A percentile compares a stretch with the other conserved stretches of the same genome.
Conservation (phyloP, 2,113 vertebrate genomes). For the Parus major region DNA sequence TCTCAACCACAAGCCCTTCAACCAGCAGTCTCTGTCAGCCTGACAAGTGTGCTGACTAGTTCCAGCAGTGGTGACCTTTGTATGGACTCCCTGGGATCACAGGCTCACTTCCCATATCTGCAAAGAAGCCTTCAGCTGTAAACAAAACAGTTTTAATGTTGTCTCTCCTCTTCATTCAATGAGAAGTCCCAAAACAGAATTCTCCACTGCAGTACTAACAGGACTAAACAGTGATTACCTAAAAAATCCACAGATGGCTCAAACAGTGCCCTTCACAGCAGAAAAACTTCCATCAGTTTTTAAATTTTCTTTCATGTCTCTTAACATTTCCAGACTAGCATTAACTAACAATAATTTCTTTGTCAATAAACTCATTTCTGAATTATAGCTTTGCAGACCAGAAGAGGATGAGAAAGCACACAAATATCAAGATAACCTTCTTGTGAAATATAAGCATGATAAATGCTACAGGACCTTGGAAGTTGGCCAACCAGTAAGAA, state of each 20-base stretch:
- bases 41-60: neutral
- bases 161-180: neutral
- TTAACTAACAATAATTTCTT: neutral
- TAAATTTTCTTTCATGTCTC: neutral
- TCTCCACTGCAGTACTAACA: neutral
- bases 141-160: neutral
- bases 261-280: neutral
- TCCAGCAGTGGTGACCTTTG: slow-evolving; percentile 35
- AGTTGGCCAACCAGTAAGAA: neutral
- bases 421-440: neutral
- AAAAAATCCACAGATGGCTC: neutral
- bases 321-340: neutral
- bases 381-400: neutral
- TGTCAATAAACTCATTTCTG: neutral
- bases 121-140: neutral
- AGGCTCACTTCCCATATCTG: neutral
- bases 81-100: neutral
- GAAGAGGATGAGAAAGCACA: neutral
- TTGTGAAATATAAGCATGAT: neutral
- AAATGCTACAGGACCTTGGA: neutral
- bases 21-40: neutral
- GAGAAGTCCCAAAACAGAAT: neutral
- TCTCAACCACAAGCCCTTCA: neutral
- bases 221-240: neutral
- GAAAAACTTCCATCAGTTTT: neutral